Percentiles rank a stretch among this genome's conserved stretches.
Conservation (phyloP, 2,888 invertebrate species). For the Nowickia ferox region DNA sequence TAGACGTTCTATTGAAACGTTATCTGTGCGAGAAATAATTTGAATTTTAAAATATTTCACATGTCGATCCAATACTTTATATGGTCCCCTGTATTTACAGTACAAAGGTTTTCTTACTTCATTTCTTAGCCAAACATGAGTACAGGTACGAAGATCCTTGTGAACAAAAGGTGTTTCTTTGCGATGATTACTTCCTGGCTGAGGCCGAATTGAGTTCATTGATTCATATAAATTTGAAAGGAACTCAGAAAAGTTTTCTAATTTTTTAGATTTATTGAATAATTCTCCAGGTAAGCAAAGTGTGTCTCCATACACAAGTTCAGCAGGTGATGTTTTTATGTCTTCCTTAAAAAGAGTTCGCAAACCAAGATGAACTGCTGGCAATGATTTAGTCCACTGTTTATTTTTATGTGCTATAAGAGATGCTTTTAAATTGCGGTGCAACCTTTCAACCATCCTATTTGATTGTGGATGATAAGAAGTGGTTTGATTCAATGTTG, state of each 20-base stretch:
- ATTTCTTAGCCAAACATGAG: conserved; percentile 1
- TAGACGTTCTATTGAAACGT: not conserved
- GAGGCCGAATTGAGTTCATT: conserved; percentile 2
- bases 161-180: not conserved
- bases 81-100: conserved; percentile 8
- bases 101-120: not conserved
- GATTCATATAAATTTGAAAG: not conserved
- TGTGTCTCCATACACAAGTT: not conserved
- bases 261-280: conserved; percentile 2
- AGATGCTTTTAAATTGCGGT: conserved; percentile 8
- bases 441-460: conserved; percentile 15
- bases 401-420: not conserved
- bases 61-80: not conserved
- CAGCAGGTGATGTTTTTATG: not conserved
- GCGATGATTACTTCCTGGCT: not conserved
- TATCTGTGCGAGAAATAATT: not conserved
- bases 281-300: conserved; percentile 6
- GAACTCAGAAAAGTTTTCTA: not conserved
- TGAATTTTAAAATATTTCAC: not conserved
- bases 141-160: not conserved
- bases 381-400: conserved; percentile 16
- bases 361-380: not conserved
- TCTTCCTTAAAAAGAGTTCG: conserved; percentile 3
- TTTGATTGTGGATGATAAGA: conserved; percentile 13
- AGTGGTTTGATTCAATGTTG: conserved; percentile 1